Conservation (phyloP, 2,888 invertebrate genomes). For the Syrista parreyssii region DNA sequence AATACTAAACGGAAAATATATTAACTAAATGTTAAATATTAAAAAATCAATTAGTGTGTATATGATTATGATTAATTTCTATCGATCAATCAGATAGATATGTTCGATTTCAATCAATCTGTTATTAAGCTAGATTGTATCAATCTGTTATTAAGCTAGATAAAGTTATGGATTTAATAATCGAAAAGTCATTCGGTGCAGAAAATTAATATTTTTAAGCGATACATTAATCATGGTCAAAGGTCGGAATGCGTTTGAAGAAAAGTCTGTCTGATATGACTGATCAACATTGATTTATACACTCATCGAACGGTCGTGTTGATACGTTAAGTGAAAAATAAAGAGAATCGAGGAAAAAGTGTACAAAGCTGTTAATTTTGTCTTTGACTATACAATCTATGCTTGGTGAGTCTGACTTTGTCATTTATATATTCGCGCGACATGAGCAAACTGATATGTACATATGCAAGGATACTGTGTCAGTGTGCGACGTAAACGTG, state of each 20-base stretch:
- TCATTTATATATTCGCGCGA: slow-evolving; percentile 16
- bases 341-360: background rate
- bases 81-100: background rate
- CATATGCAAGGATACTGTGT: slow-evolving; percentile 18
- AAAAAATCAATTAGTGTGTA: too few species aligned
- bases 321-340: background rate
- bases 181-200: background rate
- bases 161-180: background rate
- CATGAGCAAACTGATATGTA: slow-evolving; percentile 17
- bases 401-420: slow-evolving; percentile 1
- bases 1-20: background rate
- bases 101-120: background rate
- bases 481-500: slow-evolving; percentile 12
- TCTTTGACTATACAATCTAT: slow-evolving; percentile 12
- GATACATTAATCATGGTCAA: background rate
- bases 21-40: too few species aligned
- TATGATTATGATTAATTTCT: background rate
- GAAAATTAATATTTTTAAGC: background rate
- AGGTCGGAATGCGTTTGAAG: background rate
- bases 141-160: too few species aligned
- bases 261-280: background rate
- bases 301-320: background rate
- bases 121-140: background rate
- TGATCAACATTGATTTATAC: background rate
- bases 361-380: slow-evolving; percentile 6